These are phyloP conservation scores for Magallana nippona DNA, from an alignment of 2,888 invertebrate species.

Conservation along the genomic window DNA sequence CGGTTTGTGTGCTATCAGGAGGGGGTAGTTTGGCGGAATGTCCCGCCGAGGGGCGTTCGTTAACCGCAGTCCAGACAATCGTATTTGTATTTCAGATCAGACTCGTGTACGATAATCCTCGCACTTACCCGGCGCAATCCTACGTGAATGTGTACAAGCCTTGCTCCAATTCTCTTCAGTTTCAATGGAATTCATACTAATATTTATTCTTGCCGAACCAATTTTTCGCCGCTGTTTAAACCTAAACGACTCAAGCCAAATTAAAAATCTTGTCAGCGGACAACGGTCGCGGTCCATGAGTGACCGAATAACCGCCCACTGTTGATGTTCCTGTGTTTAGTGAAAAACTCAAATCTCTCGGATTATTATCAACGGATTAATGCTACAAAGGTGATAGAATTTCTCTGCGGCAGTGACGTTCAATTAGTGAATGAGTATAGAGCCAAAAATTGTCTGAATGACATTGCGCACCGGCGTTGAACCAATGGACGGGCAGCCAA, in stretches of 20 bases:
- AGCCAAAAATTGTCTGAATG: not conserved
- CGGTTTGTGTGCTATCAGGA: too few species aligned
- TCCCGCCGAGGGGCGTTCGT: not conserved
- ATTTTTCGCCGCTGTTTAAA: slow-evolving; percentile 16
- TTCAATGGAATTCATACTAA: slow-evolving; percentile 7
- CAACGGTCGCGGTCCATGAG: not conserved
- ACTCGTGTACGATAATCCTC: not conserved
- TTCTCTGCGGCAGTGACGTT: not conserved
- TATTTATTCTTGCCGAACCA: slow-evolving; percentile 12
- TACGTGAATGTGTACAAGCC: not conserved
- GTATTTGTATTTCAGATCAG: not conserved
- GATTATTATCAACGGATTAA: slow-evolving; percentile 13
- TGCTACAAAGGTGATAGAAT: slow-evolving; percentile 11
- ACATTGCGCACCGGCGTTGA: slow-evolving; percentile 24
- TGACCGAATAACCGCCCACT: not conserved
- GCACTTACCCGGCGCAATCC: not conserved
- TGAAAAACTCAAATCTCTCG: not conserved
- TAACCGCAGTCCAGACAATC: not conserved
- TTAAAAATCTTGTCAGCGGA: not conserved
- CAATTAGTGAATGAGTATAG: not conserved
- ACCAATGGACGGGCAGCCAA: slow-evolving; percentile 29
- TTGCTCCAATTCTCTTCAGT: slow-evolving; percentile 11
- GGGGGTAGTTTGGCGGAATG: not conserved
- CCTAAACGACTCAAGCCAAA: not conserved
- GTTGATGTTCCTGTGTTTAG: not conserved